Base-by-base conservation (phyloP, 2,888 invertebrate genomes). In the Gortyna flavago region DNA sequence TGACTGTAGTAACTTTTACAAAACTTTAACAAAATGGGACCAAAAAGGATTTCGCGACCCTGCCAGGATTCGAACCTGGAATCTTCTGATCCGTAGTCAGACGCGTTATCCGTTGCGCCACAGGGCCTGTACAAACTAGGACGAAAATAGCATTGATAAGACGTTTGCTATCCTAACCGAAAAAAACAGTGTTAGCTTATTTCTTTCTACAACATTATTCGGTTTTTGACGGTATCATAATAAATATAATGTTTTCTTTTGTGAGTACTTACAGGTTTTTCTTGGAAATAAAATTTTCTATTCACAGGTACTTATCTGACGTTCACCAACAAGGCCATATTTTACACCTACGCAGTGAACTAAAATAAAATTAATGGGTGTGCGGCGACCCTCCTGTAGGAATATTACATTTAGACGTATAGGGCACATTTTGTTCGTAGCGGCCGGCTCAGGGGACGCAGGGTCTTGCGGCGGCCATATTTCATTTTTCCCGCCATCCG, bases 71-170 rank as follows among this genome's bases (percentile, higher is more conserved):
- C 97, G 97, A 97, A 97, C 97, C 97, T 97, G 97, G 97, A 97
- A 97, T 97, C 97, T 97, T 97, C 97, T 97, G 97, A 97, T 97
- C 97, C 97, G 97, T 97, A 97, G 97, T 97, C 97, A 97, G 97
- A 97, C 97, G 97, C 97, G 97, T 97, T 97, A 97, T 97, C 97
- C 97, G 93, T 97, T 97, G 97, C 97, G 97, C 97, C 97, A 97
- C 97, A 97, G 96, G 97, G 97, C 97, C 97, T 7, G 83, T 83
- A 77, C 7, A 0, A 0, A 0, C 0, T 0, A 0, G 0, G 0
- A 5, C 68, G 82, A 91, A 94, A 93, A 90, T 88, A 86, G 77
- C 75, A 79, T 84, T 85, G 21, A 65, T 35, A 78, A 29, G 61
- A 66, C 21, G 41, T 59, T 32, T 61, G 16, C 16, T 8, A 13